These are phyloP conservation scores for Amblyteles armatorius DNA, from an alignment of 2,888 invertebrate genomes.

Conservation along the genomic window DNA sequence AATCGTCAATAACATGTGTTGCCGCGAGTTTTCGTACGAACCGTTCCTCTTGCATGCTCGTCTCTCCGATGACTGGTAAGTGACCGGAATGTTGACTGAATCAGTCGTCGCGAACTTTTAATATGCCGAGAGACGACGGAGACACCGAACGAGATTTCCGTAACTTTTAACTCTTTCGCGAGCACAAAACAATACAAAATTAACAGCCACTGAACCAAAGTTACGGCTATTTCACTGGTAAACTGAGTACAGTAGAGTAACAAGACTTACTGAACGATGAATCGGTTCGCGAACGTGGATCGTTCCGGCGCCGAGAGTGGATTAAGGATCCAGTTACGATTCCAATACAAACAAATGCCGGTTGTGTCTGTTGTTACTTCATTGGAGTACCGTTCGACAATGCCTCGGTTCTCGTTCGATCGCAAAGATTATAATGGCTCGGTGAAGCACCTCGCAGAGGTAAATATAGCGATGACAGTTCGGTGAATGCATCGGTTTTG, in stretches of 20 bases:
- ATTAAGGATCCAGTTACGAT: slow-evolving; percentile 20
- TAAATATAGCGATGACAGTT: slow-evolving; percentile 66
- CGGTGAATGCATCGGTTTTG: slow-evolving; percentile 54
- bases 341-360: slow-evolving; percentile 50
- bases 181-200: not conserved
- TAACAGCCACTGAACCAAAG: too few relatives aligned
- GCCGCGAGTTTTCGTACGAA: not conserved
- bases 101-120: not conserved
- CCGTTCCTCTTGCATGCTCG: too few relatives aligned
- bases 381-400: slow-evolving; percentile 57
- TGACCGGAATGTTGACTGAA: too few relatives aligned
- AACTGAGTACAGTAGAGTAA: too few relatives aligned
- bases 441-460: slow-evolving; percentile 37
- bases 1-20: slow-evolving; percentile 32
- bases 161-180: not conserved
- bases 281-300: not conserved
- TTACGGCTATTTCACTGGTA: too few relatives aligned
- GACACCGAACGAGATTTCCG: not conserved
- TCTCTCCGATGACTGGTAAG: too few relatives aligned
- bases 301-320: not conserved
- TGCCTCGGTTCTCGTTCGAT: slow-evolving; percentile 55
- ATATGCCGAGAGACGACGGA: not conserved
- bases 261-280: slow-evolving; percentile 6
- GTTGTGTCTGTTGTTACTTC: slow-evolving; percentile 36
- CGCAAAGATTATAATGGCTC: slow-evolving; percentile 49